Conservation (phyloP, 2,888 invertebrate species). For the Willowsia nigromaculata region DNA sequence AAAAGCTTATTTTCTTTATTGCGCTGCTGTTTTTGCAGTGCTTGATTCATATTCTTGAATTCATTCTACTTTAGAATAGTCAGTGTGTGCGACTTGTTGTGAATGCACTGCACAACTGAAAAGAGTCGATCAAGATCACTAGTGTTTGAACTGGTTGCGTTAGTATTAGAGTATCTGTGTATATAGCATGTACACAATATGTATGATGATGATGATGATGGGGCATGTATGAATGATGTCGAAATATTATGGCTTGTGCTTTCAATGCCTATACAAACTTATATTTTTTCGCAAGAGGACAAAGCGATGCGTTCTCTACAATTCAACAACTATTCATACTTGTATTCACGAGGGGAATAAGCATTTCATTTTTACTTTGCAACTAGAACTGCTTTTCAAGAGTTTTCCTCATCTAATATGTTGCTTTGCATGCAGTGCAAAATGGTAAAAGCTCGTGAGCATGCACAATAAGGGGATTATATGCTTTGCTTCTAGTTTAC, state of each 20-base stretch:
- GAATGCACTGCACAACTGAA: conserved; percentile 44
- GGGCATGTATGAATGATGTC: neutral
- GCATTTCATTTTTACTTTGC: neutral
- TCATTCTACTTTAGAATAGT: conserved; percentile 25
- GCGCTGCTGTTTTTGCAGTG: neutral
- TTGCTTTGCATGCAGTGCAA: neutral
- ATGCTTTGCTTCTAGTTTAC: neutral
- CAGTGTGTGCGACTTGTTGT: conserved; percentile 31
- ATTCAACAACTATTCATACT: conserved; percentile 7
- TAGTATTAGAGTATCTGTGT: neutral
- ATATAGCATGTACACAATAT: neutral
- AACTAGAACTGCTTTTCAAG: neutral
- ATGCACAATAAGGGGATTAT: neutral
- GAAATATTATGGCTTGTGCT: neutral
- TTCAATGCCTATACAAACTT: too few relatives aligned
- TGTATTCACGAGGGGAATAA: neutral
- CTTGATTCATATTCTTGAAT: neutral
- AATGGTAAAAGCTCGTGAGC: neutral
- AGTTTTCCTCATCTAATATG: neutral
- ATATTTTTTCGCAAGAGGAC: neutral
- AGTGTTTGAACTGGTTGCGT: conserved; percentile 7
- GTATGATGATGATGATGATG: neutral
- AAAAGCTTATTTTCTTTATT: too few relatives aligned
- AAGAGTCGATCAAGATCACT: conserved; percentile 19
- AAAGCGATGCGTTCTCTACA: neutral